Conservation (phyloP, 2,888 invertebrate species). For the Scelioninae gen. 2 region DNA sequence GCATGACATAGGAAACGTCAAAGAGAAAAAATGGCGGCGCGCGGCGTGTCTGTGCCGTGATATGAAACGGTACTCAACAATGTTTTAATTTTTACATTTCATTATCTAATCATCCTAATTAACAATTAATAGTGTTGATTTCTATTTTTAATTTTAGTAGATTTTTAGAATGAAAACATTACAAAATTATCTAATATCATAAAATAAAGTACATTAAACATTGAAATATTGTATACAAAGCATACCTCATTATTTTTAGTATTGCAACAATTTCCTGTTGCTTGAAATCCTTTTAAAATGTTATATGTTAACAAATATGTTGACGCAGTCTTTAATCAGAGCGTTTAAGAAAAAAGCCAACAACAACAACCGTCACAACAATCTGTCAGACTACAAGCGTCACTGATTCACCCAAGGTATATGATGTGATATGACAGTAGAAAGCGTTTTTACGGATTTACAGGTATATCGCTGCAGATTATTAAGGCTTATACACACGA, state of each 20-base stretch:
- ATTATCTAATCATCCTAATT: conserved; percentile 3
- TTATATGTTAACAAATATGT: not conserved
- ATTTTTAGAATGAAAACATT: too few relatives aligned
- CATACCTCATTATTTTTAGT: conserved; percentile 19
- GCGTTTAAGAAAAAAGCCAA: too few relatives aligned
- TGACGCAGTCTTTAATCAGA: too few relatives aligned
- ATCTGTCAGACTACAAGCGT: too few relatives aligned
- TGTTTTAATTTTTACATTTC: not conserved
- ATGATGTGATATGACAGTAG: too few relatives aligned
- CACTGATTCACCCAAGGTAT: too few relatives aligned
- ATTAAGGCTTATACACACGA: too few relatives aligned
- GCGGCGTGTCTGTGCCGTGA: conserved; percentile 17
- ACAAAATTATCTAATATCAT: not conserved
- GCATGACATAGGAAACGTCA: conserved; percentile 35
- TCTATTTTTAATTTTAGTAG: too few relatives aligned
- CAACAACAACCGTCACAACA: too few relatives aligned
- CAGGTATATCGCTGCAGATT: too few relatives aligned
- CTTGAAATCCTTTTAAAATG: not conserved
- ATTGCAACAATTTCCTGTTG: conserved; percentile 3
- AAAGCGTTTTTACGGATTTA: too few relatives aligned
- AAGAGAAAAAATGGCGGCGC: conserved; percentile 45
- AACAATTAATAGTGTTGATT: not conserved
- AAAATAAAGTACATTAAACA: not conserved
- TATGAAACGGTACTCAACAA: not conserved
- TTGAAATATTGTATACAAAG: not conserved